Evolutionary conservation across 2,888 invertebrate species (phyloP).

Genomic region (Tolmerus cingulatus): DNA sequence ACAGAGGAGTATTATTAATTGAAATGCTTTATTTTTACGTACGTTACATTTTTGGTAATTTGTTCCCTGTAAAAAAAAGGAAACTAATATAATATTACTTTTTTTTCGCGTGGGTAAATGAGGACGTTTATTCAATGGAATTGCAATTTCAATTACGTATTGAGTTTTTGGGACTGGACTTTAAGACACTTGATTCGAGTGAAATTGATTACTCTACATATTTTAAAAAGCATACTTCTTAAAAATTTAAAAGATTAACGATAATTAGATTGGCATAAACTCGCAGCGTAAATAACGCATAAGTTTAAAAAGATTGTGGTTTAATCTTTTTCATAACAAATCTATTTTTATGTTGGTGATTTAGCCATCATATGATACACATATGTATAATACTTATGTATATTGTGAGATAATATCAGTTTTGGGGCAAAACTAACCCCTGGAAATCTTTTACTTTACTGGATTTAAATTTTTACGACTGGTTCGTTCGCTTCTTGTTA

Average conservation of each 20-base stretch:
- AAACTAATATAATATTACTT: neutral
- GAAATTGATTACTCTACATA: neutral
- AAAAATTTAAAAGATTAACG: no score
- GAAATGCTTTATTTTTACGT: slow-evolving; percentile 33
- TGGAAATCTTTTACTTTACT: neutral
- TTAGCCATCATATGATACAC: neutral
- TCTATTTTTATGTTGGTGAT: slow-evolving; percentile 18
- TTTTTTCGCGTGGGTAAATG: neutral
- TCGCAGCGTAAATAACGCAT: neutral
- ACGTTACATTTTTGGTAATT: neutral
- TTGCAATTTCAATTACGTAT: slow-evolving; percentile 28
- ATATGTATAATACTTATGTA: no score
- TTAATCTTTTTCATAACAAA: neutral
- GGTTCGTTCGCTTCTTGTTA: neutral
- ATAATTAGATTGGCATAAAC: neutral
- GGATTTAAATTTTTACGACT: slow-evolving; percentile 4
- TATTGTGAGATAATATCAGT: neutral
- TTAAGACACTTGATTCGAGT: neutral
- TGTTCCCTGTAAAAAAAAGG: neutral
- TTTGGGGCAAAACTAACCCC: neutral
- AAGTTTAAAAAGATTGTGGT: neutral
- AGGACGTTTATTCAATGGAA: neutral
- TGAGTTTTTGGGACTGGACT: neutral
- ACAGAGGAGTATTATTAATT: slow-evolving; percentile 30
- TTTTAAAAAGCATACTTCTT: neutral